Conservation (phyloP, 2,797 vertebrate species). For the Labeo calbasu region DNA sequence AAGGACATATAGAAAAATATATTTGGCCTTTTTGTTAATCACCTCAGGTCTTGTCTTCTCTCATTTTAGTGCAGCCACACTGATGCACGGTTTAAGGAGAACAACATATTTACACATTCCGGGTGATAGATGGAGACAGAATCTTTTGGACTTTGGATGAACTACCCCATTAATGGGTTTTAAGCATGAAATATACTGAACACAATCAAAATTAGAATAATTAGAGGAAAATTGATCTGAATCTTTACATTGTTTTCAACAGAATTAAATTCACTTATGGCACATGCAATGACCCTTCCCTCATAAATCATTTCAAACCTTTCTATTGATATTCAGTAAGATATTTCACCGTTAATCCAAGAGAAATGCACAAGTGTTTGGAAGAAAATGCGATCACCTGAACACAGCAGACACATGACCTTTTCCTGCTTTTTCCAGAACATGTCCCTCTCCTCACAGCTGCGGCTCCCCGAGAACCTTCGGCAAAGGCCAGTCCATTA, state of each 20-base stretch:
- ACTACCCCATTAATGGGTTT: background rate
- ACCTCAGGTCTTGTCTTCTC: no score
- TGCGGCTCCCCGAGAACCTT: constrained; percentile 69
- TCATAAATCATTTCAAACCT: constrained; percentile 63
- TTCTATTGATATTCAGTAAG: constrained; percentile 47
- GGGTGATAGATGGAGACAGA: background rate
- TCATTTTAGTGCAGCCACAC: no score
- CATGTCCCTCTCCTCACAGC: constrained; percentile 85
- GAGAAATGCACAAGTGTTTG: constrained; percentile 83
- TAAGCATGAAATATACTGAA: background rate
- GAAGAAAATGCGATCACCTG: constrained; percentile 85
- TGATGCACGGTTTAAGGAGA: background rate
- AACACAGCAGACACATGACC: constrained; percentile 85
- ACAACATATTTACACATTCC: background rate
- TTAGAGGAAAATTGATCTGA: background rate
- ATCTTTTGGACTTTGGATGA: background rate
- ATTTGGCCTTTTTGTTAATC: no score
- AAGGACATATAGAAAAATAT: no score
- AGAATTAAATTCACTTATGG: background rate
- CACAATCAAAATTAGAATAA: background rate
- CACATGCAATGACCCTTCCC: constrained; percentile 58
- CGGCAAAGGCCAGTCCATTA: constrained; percentile 87
- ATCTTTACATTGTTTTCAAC: background rate
- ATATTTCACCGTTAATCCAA: constrained; percentile 70
- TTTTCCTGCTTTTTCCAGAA: constrained; percentile 83